Evolutionary conservation across 2,113 vertebrate genomes (phyloP).

Genomic region (Rhabdornis inornatus): DNA sequence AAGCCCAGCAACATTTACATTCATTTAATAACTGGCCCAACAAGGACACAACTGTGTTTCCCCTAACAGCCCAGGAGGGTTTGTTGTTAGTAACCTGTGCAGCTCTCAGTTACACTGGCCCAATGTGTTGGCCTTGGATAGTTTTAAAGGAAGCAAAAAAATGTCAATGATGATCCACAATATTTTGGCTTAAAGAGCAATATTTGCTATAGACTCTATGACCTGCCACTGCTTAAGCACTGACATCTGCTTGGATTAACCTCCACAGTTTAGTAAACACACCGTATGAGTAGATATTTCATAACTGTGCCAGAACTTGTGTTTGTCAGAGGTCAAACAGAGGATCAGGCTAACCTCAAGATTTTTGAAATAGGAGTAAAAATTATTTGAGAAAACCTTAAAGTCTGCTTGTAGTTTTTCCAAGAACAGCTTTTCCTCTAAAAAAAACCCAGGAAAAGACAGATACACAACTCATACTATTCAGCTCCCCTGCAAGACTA

Average conservation of each 20-base stretch:
- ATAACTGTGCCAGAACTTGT: conserved; percentile 8
- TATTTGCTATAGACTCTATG: not conserved
- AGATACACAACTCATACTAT: not conserved
- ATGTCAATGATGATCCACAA: not conserved
- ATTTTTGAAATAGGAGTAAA: not conserved
- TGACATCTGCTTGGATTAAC: conserved; percentile 44
- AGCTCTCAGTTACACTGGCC: not conserved
- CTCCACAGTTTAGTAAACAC: conserved; percentile 32
- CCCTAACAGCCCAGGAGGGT: not conserved
- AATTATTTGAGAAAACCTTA: conserved; percentile 1
- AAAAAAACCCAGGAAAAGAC: not conserved
- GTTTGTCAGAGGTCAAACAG: conserved; percentile 46
- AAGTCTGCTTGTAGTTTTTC: not conserved
- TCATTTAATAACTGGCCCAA: not conserved
- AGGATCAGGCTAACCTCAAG: conserved; percentile 25
- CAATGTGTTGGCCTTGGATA: not conserved
- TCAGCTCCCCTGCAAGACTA: not conserved
- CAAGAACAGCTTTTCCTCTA: not conserved
- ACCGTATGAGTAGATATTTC: conserved; percentile 39
- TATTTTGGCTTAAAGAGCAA: conserved; percentile 15
- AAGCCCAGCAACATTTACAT: not conserved
- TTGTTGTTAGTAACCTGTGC: not conserved
- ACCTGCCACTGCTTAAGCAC: conserved; percentile 1
- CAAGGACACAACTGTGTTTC: not conserved
- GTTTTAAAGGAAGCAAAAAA: not conserved